Conservation (phyloP, 2,113 vertebrate species). For the Sorex araneus region DNA sequence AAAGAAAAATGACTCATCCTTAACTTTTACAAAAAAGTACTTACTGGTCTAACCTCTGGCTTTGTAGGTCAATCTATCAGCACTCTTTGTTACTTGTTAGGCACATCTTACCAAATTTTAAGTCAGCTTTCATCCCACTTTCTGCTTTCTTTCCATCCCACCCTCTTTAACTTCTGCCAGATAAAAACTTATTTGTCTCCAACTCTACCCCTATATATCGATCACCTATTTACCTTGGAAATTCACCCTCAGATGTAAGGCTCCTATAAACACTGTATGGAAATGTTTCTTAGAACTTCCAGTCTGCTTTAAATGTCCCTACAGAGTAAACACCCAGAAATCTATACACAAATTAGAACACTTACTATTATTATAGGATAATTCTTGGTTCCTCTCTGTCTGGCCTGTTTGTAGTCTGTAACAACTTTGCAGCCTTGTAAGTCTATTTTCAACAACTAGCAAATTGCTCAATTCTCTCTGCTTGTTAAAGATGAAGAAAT, state of each 20-base stretch:
- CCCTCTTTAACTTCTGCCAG: neutral
- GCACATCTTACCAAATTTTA: neutral
- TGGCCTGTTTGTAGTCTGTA: neutral
- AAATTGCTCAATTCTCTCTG: constrained; percentile 32
- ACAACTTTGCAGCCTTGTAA: constrained; percentile 41
- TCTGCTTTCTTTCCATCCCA: neutral
- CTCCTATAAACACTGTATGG: too few relatives aligned
- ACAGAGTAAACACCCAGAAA: accelerated
- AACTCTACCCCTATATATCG: neutral
- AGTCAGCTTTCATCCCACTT: neutral
- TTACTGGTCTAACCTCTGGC: neutral
- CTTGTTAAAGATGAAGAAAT: constrained; percentile 45
- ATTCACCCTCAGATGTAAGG: neutral
- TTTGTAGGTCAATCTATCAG: constrained; percentile 31
- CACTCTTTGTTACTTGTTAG: neutral
- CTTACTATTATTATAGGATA: neutral
- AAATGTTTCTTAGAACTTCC: neutral
- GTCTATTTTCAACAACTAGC: constrained; percentile 55
- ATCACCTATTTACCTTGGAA: neutral
- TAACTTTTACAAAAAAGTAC: neutral
- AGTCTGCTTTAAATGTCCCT: neutral
- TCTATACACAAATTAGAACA: neutral
- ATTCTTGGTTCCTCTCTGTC: constrained; percentile 26
- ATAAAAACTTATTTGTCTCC: neutral
- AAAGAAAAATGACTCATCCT: constrained; percentile 21